Percentiles rank a stretch among this genome's conserved stretches.
phyloP scores from a whole-genome alignment of 2,797 vertebrate genomes.

The Poeciliopsis infans region DNA sequence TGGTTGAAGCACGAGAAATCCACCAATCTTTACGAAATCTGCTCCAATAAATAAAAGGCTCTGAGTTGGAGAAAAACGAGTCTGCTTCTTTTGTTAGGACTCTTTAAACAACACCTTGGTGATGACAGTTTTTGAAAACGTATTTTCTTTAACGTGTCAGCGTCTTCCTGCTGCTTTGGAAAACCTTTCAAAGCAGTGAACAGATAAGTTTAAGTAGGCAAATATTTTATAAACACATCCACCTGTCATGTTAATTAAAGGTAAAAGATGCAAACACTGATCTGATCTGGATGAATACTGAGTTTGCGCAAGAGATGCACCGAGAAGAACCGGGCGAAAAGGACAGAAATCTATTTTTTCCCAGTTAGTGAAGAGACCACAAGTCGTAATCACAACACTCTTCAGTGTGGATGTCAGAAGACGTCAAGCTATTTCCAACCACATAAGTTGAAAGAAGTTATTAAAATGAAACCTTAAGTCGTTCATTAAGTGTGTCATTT shows the following conservation, averaged over 20 bases:
- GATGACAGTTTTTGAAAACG: conserved; percentile 27
- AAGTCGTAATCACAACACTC: background rate
- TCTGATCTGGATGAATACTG: conserved; percentile 24
- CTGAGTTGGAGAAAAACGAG: conserved; percentile 72
- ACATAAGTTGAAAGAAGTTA: background rate
- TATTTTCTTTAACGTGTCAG: background rate
- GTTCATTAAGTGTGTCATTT: background rate
- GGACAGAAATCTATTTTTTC: background rate
- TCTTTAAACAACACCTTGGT: conserved; percentile 77
- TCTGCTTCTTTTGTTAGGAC: conserved; percentile 71
- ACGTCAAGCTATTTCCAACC: background rate
- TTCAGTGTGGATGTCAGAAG: background rate
- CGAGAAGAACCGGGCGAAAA: background rate
- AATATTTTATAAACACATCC: conserved; percentile 63
- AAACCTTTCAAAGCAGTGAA: conserved; percentile 53
- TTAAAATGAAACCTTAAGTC: background rate
- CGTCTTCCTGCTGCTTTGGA: conserved; percentile 39
- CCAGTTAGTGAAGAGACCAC: background rate
- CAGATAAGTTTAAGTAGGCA: conserved; percentile 54
- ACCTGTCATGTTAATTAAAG: conserved; percentile 48
- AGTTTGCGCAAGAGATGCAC: conserved; percentile 27
- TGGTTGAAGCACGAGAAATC: conserved; percentile 45
- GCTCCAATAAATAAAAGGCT: conserved; percentile 80
- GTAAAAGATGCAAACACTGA: conserved; percentile 25
- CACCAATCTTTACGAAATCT: conserved; percentile 59